phyloP scores from a whole-genome alignment of 2,888 invertebrate species.

The Plebejus anna region DNA sequence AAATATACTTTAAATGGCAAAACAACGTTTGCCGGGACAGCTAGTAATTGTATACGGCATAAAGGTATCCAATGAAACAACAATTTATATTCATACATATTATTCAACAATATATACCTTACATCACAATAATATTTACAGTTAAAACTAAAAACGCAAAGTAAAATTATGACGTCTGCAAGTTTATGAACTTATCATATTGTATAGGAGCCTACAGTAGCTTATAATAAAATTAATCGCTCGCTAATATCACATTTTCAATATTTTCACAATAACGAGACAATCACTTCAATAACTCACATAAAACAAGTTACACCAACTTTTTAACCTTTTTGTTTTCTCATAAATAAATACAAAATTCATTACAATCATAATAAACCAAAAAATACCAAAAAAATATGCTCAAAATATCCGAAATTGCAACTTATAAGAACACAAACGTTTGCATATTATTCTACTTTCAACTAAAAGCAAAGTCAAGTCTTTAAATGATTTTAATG shows the following conservation, averaged over 20 bases:
- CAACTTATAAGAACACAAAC: not conserved
- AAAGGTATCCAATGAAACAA: conserved; percentile 34
- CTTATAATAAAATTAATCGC: conserved; percentile 23
- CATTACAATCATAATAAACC: not conserved
- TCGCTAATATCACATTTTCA: conserved; percentile 28
- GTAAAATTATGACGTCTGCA: not conserved
- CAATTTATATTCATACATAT: conserved; percentile 29
- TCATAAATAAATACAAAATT: not conserved
- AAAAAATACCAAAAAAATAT: not conserved
- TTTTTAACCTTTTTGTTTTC: not conserved
- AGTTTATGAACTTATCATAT: conserved; percentile 1
- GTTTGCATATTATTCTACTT: not conserved
- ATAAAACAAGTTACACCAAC: not conserved
- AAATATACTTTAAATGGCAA: too few relatives aligned
- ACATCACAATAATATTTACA: conserved; percentile 34
- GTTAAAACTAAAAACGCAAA: conserved; percentile 29
- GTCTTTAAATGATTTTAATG: not conserved
- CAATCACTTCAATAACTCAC: not conserved
- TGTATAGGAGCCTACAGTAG: conserved; percentile 10
- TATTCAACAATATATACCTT: conserved; percentile 29
- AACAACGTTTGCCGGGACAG: too few relatives aligned
- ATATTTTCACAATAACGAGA: conserved; percentile 11
- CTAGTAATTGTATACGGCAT: too few relatives aligned
- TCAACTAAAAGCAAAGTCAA: not conserved
- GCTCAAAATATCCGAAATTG: not conserved